Evolutionary conservation across 2,113 vertebrate species (phyloP), one percentile per base, ranked within the genome.

Genomic region (Electrona antarctica): DNA sequence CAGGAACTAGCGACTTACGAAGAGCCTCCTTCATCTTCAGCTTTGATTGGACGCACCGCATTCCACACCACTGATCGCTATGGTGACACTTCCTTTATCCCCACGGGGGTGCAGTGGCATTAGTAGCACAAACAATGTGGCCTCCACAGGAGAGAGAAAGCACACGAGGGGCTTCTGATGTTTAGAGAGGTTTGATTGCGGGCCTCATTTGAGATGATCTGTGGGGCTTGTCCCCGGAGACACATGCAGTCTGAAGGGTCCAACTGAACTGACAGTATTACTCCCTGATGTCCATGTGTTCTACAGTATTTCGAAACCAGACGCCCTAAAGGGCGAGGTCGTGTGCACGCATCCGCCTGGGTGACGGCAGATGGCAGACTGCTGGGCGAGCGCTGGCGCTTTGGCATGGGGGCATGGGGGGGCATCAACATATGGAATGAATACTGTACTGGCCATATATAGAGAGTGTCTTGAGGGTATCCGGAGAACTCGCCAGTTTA

Each of bases 61-160:
- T 73, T 78, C 47, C 8, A n/a, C 33, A 7, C 45, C 12, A 48
- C 49, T 60, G 60, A 67, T 74, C 11, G 41, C 75, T 55, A 61
- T 78, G 69, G 58, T 52, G 67, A 81, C 68, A 67, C 59, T 21
- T 67, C 47, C 63, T 50, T 13, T 51, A 69, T 64, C 60, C 73
- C 73, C 13, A 62, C 52, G n/a, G 48, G 58, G 33, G 52, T 45
- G 29, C 41, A 47, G 60, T 15, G 11, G 73, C 77, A 68, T 67
- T 60, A 71, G 60, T 47, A 73, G 68, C 72, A 63, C 61, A 76
- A 67, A 81, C 60, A 51, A 66, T 10, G 48, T 21, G 52, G 59
- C 45, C 73, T 64, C 64, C 59, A 66, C 28, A 49, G 54, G 51
- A 59, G 7, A 64, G 46, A 61, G 63, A 70, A 55, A 49, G 41